phyloP scores from a whole-genome alignment of 2,113 vertebrate genomes.

The Xiphophorus couchianus region DNA sequence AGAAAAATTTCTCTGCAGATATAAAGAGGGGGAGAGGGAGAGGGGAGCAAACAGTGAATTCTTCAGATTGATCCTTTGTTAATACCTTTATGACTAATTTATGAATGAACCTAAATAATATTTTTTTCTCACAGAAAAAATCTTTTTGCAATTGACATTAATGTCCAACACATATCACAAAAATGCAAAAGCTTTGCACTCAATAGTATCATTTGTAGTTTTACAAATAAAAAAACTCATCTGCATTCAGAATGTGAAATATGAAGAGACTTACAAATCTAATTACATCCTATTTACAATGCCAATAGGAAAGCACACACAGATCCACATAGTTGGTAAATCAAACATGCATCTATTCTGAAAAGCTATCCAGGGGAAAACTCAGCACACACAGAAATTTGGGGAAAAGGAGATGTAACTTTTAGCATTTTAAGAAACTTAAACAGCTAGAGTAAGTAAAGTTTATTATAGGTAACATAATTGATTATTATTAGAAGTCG shows the following conservation, averaged over 20 bases:
- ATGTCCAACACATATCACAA: neutral
- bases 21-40: constrained; percentile 25
- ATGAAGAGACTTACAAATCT: neutral
- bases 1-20: constrained; percentile 97
- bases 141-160: neutral
- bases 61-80: constrained; percentile 15
- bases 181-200: neutral
- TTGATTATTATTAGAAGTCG: no score
- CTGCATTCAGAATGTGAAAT: neutral
- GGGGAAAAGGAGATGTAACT: neutral
- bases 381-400: neutral
- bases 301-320: neutral
- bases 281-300: neutral
- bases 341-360: neutral
- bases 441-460: no score
- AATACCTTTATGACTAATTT: neutral
- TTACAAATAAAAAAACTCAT: neutral
- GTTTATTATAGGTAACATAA: no score
- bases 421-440: neutral
- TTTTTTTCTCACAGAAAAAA: neutral
- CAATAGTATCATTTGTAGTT: neutral
- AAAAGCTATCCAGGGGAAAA: neutral
- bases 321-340: neutral
- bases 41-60: neutral
- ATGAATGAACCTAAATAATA: neutral